Percentiles rank a stretch among this genome's conserved stretches.
Conservation (phyloP, 2,888 invertebrate species). For the Cryptophagus acutangulus region DNA sequence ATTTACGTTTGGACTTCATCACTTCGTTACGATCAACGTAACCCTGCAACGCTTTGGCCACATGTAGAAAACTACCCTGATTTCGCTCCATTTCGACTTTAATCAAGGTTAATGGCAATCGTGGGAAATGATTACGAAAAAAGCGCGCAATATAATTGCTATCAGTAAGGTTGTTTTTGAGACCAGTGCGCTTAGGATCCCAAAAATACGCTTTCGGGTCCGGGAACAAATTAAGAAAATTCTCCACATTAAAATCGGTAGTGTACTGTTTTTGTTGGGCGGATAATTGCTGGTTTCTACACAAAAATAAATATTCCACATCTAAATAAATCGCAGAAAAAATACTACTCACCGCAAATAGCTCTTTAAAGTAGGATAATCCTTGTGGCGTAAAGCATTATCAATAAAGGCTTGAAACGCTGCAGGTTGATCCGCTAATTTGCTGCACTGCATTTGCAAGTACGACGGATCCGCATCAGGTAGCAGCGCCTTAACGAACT, state of each 20-base stretch:
- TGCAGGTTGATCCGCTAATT: conserved; percentile 24
- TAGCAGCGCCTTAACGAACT: conserved; percentile 32
- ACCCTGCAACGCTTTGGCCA: background rate
- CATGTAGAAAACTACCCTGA: conserved; percentile 8
- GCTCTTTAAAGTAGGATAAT: conserved; percentile 38
- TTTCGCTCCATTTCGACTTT: background rate
- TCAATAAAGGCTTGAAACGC: conserved; percentile 29
- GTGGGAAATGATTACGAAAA: conserved; percentile 21
- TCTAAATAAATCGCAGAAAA: conserved; percentile 10
- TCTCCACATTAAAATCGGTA: conserved; percentile 43
- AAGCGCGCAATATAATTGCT: background rate
- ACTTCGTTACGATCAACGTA: too few relatives aligned
- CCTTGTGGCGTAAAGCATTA: conserved; percentile 25
- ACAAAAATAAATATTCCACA: conserved; percentile 14
- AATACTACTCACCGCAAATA: conserved; percentile 22
- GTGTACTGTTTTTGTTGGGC: conserved; percentile 48
- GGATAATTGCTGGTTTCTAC: conserved; percentile 36
- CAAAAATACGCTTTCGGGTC: conserved; percentile 41
- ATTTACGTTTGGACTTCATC: conserved; percentile 16
- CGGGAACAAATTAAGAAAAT: conserved; percentile 48
- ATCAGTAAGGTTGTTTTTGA: background rate
- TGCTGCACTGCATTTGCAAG: conserved; percentile 27
- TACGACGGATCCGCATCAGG: conserved; percentile 39
- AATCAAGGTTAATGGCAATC: conserved; percentile 19
- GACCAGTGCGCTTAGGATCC: conserved; percentile 22